Percentiles rank a stretch among this genome's conserved stretches.
These are phyloP conservation scores for Macrotus californicus DNA, from an alignment of 2,113 vertebrate genomes.

Conservation along the genomic window DNA sequence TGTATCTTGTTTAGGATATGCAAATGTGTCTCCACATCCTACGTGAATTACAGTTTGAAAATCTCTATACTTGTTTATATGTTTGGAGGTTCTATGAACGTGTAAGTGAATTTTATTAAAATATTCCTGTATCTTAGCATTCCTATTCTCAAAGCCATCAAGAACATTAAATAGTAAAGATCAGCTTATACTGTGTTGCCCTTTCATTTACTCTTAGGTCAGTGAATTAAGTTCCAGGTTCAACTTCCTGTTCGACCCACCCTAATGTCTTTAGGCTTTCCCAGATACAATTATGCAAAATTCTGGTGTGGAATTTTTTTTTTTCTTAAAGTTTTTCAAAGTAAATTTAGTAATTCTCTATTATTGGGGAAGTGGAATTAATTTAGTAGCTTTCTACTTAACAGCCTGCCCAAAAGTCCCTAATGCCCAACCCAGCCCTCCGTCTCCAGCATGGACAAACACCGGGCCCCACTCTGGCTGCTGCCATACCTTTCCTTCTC, in stretches of 20 bases:
- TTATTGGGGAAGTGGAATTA: not conserved
- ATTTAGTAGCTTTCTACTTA: not conserved
- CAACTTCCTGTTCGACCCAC: not conserved
- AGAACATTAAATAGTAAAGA: not conserved
- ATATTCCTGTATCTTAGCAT: not conserved
- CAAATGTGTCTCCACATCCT: not conserved
- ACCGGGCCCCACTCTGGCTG: not conserved
- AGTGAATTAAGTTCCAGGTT: not conserved
- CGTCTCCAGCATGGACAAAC: not conserved
- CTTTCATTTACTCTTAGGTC: not conserved
- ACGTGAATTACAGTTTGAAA: not conserved
- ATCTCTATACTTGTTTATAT: not conserved
- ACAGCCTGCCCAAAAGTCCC: not conserved
- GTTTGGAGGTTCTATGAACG: not conserved
- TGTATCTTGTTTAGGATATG: not conserved
- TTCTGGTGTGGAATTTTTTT: not conserved
- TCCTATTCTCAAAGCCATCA: not conserved
- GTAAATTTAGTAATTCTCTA: not conserved
- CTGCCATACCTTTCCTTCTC: not conserved
- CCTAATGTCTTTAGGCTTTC: not conserved
- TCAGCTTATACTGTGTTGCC: not conserved
- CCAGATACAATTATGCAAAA: not conserved
- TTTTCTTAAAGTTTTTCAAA: conserved; percentile 1
- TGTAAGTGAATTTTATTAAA: not conserved
- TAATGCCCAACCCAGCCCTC: not conserved